Percentiles rank a stretch among this genome's conserved stretches.
phyloP scores from a whole-genome alignment of 2,797 vertebrate genomes.

The Scyliorhinus canicula region DNA sequence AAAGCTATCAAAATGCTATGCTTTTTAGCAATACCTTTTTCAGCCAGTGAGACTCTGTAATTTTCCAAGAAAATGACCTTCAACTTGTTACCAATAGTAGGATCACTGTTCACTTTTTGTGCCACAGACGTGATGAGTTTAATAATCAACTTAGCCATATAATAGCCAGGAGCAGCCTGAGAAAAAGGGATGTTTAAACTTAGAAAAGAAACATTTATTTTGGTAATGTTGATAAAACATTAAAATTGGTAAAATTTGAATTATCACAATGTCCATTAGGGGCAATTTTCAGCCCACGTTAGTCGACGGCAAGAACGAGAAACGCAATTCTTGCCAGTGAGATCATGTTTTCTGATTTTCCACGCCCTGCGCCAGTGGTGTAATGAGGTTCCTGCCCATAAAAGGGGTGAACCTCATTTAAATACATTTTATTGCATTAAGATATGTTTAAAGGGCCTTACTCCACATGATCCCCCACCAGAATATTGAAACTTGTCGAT shows the following conservation, averaged over 20 bases:
- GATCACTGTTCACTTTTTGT: conserved; percentile 83
- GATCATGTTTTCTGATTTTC: too few relatives aligned
- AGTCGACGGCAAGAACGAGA: too few relatives aligned
- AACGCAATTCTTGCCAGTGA: too few relatives aligned
- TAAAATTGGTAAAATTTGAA: not conserved
- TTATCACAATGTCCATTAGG: not conserved
- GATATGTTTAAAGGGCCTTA: too few relatives aligned
- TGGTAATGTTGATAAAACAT: too few relatives aligned
- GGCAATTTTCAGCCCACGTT: too few relatives aligned
- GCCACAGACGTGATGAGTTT: conserved; percentile 84
- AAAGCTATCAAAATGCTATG: not conserved
- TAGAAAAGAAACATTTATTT: conserved; percentile 13
- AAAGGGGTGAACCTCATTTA: too few relatives aligned
- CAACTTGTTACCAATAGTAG: conserved; percentile 74
- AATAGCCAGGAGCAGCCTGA: conserved; percentile 90
- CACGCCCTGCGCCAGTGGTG: too few relatives aligned
- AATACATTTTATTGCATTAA: too few relatives aligned
- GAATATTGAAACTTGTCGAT: too few relatives aligned
- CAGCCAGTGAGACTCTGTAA: conserved; percentile 92
- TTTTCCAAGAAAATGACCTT: conserved; percentile 93
- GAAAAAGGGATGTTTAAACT: conserved; percentile 35
- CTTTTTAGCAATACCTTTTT: conserved; percentile 70
- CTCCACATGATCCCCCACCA: too few relatives aligned
- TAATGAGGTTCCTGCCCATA: too few relatives aligned
- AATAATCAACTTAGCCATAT: conserved; percentile 97